Evolutionary conservation across 1,140 invertebrate genomes (phyloP).

Genomic region (Trachymyrmex cornetzi): DNA sequence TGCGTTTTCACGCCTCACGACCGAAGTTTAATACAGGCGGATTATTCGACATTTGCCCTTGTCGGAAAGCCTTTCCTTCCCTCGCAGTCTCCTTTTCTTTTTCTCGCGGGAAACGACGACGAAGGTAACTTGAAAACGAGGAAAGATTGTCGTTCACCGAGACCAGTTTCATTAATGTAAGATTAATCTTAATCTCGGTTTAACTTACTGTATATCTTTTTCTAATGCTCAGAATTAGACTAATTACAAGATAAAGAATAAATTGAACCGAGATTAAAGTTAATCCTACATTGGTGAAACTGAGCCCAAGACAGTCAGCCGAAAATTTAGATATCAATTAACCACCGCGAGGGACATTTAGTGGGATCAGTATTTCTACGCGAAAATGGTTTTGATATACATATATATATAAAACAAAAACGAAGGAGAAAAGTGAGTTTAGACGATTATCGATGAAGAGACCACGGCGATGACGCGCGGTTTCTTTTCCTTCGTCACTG

Average conservation of each 20-base stretch:
- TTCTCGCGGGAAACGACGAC: not conserved
- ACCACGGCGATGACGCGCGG: conserved; percentile 52
- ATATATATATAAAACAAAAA: conserved; percentile 37
- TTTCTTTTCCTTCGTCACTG: conserved; percentile 78
- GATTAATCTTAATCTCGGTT: too few relatives aligned
- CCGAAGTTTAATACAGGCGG: not conserved
- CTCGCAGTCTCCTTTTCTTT: conserved; percentile 15
- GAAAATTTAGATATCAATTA: conserved; percentile 55
- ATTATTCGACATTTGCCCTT: not conserved
- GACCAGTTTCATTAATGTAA: too few relatives aligned
- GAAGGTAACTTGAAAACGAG: not conserved
- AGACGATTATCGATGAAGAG: conserved; percentile 29
- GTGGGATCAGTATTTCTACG: conserved; percentile 75
- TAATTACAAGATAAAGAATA: too few relatives aligned
- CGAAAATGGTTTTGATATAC: conserved; percentile 73
- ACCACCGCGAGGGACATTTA: conserved; percentile 48
- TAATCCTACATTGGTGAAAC: too few relatives aligned
- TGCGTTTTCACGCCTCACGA: not conserved
- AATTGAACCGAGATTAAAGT: too few relatives aligned
- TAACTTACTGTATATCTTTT: too few relatives aligned
- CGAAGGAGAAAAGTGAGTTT: conserved; percentile 39
- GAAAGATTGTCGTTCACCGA: not conserved
- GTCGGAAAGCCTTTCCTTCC: not conserved
- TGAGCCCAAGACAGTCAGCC: not conserved
- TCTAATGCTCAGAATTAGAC: too few relatives aligned